phyloP scores from a whole-genome alignment of 2,888 invertebrate species.

The Sepioteuthis lessoniana region DNA sequence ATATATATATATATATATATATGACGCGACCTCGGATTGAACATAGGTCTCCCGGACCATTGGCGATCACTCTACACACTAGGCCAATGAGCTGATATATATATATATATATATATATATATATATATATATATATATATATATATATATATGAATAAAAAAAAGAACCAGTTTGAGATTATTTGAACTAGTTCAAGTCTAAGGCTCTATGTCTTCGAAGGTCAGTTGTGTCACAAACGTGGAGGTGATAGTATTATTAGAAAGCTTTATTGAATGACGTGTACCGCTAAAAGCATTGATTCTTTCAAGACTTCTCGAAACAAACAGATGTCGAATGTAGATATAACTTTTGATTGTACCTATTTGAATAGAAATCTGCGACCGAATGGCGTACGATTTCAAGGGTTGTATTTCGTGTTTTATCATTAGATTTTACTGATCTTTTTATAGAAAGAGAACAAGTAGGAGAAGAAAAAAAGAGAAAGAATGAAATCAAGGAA shows the following conservation, averaged over 20 bases:
- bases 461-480: not conserved
- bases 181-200: not conserved
- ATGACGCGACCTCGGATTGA: too few species aligned
- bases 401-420: too few species aligned
- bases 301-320: not conserved
- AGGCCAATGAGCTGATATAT: too few species aligned
- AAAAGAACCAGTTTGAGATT: not conserved
- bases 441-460: not conserved
- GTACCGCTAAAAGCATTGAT: not conserved
- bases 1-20: too few species aligned
- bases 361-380: not conserved
- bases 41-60: too few species aligned
- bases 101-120: too few species aligned
- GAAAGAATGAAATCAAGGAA: too few species aligned
- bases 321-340: not conserved
- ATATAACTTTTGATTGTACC: not conserved
- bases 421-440: not conserved
- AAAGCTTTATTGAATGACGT: not conserved
- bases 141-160: too few species aligned
- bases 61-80: too few species aligned
- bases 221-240: not conserved
- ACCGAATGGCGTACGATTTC: not conserved
- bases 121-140: too few species aligned
- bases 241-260: not conserved
- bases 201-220: not conserved